Evolutionary conservation across 2,797 vertebrate species (phyloP), one percentile per base, ranked within the genome.

Genomic region (Xenentodon cancila): DNA sequence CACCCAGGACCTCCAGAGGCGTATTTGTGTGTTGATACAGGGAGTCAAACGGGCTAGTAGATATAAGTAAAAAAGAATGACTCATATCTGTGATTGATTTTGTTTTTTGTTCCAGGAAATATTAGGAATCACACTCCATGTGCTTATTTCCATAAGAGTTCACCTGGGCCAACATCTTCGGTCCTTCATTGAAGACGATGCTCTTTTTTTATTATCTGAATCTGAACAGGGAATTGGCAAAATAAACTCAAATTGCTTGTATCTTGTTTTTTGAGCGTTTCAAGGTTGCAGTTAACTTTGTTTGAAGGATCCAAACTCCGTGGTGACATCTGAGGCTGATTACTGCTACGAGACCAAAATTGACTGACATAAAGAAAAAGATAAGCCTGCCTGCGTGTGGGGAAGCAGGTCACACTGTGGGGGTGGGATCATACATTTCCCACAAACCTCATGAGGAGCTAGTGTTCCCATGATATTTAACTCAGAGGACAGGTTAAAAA

Each of bases 91-190:
- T 40, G 37, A 40, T 40, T 40, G 1, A 32, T 40, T 40, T 16
- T 1, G 15, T 40, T 12, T 11, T 3, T 16, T 32, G 52, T 17
- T 46, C 48, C 9, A 48, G 13, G 52, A 40, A 40, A 40, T 40
- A 40, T 40, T 13, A 75, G 25, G 16, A 72, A 70, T 51, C 20
- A 19, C 44, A 48, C 12, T 1, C 19, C 44, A 46, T 57, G 12
- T 32, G 5, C 9, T 12, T 40, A 1, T 53, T 16, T 59, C 5
- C 3, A 44, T 17, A 12, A 42, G 19, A 52, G 2, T 44, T 34
- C 46, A 22, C 58, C 19, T n/a, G 37, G 30, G 55, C 32, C 13
- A 47, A 52, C 17, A 30, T 30, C 18, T 49, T 53, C 1, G 34
- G 20, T 49, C 27, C 12, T 52, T 7, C 0, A 32, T 17, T 18